phyloP scores from a whole-genome alignment of 2,113 vertebrate genomes.

The Bufo gargarizans region DNA sequence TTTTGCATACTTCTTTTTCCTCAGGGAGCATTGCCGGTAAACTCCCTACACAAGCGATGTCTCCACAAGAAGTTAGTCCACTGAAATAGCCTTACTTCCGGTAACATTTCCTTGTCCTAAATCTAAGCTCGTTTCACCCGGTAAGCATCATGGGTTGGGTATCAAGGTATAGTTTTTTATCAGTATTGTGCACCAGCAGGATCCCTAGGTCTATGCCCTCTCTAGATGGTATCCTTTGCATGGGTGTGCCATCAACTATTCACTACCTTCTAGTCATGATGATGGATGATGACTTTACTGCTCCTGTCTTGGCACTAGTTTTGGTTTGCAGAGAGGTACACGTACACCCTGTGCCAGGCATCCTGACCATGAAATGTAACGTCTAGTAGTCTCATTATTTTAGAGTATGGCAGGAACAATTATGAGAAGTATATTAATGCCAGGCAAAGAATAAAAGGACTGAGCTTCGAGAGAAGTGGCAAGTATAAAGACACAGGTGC shows the following conservation, averaged over 20 bases:
- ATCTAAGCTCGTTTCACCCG: no score
- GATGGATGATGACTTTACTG: neutral
- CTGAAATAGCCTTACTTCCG: no score
- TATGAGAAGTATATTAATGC: neutral
- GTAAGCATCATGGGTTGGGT: no score
- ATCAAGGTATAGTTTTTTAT: no score
- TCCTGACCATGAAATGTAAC: neutral
- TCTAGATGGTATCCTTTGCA: neutral
- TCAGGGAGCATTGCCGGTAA: neutral
- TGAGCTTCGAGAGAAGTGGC: neutral
- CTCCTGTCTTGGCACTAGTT: neutral
- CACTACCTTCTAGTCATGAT: neutral
- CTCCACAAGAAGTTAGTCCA: neutral
- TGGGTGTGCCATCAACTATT: neutral
- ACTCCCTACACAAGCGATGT: neutral
- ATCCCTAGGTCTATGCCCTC: neutral
- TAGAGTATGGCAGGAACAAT: neutral
- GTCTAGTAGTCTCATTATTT: neutral
- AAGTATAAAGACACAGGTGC: neutral
- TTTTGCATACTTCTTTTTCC: neutral
- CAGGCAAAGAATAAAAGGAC: neutral
- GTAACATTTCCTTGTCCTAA: no score
- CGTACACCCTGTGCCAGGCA: neutral
- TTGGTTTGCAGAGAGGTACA: neutral
- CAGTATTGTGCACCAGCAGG: neutral